Evolutionary conservation across 1,140 invertebrate species (phyloP), one percentile per base, ranked within the genome.

Genomic region (Pissodes strobi): DNA sequence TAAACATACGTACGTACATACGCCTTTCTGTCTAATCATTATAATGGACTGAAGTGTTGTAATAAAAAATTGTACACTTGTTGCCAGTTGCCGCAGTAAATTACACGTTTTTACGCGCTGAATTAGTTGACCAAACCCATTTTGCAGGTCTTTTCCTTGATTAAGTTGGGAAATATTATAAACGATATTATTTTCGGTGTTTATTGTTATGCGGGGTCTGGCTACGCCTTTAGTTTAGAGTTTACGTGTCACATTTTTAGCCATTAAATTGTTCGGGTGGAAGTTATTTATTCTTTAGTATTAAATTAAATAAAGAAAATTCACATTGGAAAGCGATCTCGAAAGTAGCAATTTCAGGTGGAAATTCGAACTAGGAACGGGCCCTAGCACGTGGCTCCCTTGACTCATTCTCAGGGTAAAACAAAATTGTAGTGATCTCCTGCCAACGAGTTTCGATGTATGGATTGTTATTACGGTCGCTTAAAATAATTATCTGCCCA

Each of bases 61-160:
- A 62, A 62, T 61, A 61, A 62, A 62, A 62, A 62, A 62, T 53
- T 62, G 60, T 62, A 62, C 60, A 62, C 60, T 62, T 62, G 60
- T 62, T 62, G 34, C 45, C 46, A 52, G 45, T 52, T 39, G 23
- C 37, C 60, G 60, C 60, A 62, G 17, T 62, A 62, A 62, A 62
- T 62, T 62, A 62, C 60, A 43, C 27, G 49, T 53, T 62, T 52
- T 62, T 43, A 43, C 27, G 21, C 25, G 48, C 27, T 18, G 48
- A 52, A 52, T 52, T 62, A 45, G 41, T 53, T 62, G 51, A 23
- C 60, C 60, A 34, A 62, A 37, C 60, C 60, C 60, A 53, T 49
- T 62, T 62, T 38, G 48, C 60, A 18, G 51, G 37, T 51, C 48
- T 19, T 62, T 43, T 53, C 18, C 37, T 41, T 53, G 51, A 61